Conservation (phyloP, 2,888 invertebrate genomes). For the Carpatolechia fugitivella region DNA sequence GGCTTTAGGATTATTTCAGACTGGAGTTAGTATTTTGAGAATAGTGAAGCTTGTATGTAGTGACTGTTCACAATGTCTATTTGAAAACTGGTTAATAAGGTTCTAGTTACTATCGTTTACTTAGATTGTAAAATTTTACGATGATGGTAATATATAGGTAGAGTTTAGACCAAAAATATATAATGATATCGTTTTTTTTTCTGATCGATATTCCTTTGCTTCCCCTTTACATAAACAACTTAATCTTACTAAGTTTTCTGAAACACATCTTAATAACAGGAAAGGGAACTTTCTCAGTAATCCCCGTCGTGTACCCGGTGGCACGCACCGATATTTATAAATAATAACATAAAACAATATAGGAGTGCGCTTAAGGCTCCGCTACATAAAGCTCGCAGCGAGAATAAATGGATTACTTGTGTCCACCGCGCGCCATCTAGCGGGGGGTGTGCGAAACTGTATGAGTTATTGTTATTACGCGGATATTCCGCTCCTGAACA, state of each 20-base stretch:
- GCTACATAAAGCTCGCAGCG: slow-evolving; percentile 76
- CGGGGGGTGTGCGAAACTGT: slow-evolving; percentile 65
- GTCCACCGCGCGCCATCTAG: slow-evolving; percentile 73
- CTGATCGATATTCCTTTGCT: no score
- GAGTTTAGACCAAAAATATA: no score
- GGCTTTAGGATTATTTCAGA: neutral
- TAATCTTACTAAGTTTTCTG: slow-evolving; percentile 3
- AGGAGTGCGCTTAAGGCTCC: slow-evolving; percentile 64
- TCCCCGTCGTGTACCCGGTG: slow-evolving; percentile 39
- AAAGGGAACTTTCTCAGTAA: slow-evolving; percentile 38
- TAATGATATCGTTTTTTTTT: no score
- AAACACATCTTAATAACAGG: slow-evolving; percentile 18
- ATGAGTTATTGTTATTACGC: slow-evolving; percentile 76
- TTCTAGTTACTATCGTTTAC: no score
- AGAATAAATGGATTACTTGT: slow-evolving; percentile 79
- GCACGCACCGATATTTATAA: slow-evolving; percentile 69
- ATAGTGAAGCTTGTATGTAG: neutral
- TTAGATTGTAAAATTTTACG: no score
- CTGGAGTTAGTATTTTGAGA: neutral
- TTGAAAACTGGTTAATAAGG: no score
- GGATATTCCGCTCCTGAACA: slow-evolving; percentile 72
- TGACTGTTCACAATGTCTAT: neutral
- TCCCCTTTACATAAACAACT: slow-evolving; percentile 12
- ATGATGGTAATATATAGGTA: no score
- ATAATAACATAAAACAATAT: slow-evolving; percentile 76